phyloP scores from a whole-genome alignment of 2,888 invertebrate genomes.

The Agapetus fuscipes region DNA sequence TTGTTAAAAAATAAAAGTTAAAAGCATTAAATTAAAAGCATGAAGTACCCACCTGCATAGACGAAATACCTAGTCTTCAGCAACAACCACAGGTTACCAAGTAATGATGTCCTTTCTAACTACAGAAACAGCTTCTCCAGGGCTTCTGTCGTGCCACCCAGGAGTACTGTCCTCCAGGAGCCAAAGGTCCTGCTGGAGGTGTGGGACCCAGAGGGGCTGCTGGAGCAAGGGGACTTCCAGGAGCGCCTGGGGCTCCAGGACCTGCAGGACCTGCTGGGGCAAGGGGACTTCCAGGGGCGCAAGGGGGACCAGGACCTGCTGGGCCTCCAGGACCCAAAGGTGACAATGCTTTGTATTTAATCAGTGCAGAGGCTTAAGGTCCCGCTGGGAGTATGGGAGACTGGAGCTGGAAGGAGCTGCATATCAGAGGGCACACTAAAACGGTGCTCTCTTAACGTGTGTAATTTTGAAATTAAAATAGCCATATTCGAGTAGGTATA shows the following conservation, averaged over 20 bases:
- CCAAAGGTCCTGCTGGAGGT: conserved; percentile 69
- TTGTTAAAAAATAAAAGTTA: too few species aligned
- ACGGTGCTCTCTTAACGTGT: too few species aligned
- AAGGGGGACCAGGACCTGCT: conserved; percentile 83
- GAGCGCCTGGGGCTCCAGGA: conserved; percentile 54
- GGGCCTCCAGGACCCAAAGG: conserved; percentile 73
- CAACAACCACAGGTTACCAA: too few species aligned
- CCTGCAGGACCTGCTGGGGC: conserved; percentile 62
- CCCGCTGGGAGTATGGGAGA: too few species aligned
- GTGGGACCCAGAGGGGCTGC: conserved; percentile 56
- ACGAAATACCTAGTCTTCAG: too few species aligned
- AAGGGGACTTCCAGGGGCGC: conserved; percentile 82
- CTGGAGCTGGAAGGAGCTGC: too few species aligned
- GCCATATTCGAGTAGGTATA: too few species aligned
- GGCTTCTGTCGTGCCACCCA: conserved; percentile 76
- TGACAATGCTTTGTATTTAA: conserved; percentile 21
- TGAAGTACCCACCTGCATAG: too few species aligned
- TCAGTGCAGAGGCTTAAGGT: neutral
- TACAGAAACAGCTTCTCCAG: conserved; percentile 74
- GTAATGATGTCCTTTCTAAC: too few species aligned
- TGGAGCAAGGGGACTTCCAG: conserved; percentile 61
- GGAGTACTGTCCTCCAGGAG: conserved; percentile 80
- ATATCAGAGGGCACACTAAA: too few species aligned
- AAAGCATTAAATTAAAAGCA: too few species aligned
- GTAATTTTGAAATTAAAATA: too few species aligned